Conservation (phyloP, 2,113 vertebrate species). For the Paraplagusia blochii region DNA sequence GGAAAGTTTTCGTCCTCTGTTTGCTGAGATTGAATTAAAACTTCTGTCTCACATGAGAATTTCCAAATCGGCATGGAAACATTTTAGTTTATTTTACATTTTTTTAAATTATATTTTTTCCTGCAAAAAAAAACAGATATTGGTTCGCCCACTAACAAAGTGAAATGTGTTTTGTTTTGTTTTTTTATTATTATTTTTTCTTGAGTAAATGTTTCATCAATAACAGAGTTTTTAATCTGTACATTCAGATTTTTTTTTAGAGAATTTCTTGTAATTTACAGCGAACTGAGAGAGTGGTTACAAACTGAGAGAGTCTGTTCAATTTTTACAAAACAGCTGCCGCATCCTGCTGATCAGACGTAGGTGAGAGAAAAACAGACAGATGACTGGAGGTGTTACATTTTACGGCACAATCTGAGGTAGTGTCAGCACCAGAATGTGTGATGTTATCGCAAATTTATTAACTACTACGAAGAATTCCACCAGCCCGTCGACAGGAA, state of each 20-base stretch:
- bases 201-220: too few relatives aligned
- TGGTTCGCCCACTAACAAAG: too few relatives aligned
- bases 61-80: background rate
- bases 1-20: constrained; percentile 47
- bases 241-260: too few relatives aligned
- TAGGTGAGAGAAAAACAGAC: constrained; percentile 12
- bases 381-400: background rate
- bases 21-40: constrained; percentile 23
- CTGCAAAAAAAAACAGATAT: too few relatives aligned
- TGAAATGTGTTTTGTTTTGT: too few relatives aligned
- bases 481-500: too few relatives aligned
- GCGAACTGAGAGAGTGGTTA: too few relatives aligned
- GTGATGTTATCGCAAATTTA: constrained; percentile 5
- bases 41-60: background rate
- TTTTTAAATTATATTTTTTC: too few relatives aligned
- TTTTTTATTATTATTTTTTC: too few relatives aligned
- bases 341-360: constrained; percentile 31
- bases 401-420: constrained; percentile 5
- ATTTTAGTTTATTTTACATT: background rate
- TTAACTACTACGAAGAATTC: background rate
- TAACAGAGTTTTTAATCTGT: too few relatives aligned
- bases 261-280: too few relatives aligned
- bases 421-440: constrained; percentile 21
- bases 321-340: constrained; percentile 53
- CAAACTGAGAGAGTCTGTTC: constrained; percentile 31